These are phyloP conservation scores for Artibeus jamaicensis DNA, from an alignment of 2,797 vertebrate genomes.

Conservation along the genomic window DNA sequence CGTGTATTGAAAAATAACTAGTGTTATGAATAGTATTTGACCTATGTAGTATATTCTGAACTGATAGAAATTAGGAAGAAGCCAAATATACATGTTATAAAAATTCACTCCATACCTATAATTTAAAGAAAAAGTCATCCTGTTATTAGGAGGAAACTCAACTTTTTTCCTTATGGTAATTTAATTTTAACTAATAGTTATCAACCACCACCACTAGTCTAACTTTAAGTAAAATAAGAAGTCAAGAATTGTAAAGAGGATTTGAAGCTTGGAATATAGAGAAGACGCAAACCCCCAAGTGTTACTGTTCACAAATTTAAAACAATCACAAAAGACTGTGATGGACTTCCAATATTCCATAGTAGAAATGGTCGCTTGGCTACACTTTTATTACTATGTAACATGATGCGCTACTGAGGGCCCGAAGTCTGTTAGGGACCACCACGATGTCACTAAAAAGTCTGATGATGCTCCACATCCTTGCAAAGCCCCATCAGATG, in stretches of 20 bases:
- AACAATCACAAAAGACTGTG: background rate
- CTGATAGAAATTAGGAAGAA: background rate
- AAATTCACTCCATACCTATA: background rate
- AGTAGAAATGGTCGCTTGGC: background rate
- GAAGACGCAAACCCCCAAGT: background rate
- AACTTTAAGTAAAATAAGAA: slow-evolving; percentile 11
- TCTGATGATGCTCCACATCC: background rate
- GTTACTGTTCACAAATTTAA: background rate
- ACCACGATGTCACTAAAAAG: background rate
- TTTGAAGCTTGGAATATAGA: background rate
- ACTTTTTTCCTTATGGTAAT: background rate
- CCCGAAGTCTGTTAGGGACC: background rate
- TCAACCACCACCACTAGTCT: background rate
- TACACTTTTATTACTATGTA: background rate
- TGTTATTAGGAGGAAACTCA: background rate
- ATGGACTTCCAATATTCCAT: background rate
- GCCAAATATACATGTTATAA: background rate
- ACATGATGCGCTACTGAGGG: background rate
- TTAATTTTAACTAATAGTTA: background rate
- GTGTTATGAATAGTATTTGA: background rate
- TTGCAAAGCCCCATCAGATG: background rate
- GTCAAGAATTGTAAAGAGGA: background rate
- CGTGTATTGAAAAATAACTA: background rate
- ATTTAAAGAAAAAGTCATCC: background rate
- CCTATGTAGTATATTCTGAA: background rate